Evolutionary conservation across 2,113 vertebrate genomes (phyloP).

Genomic region (Notechis scutatus): DNA sequence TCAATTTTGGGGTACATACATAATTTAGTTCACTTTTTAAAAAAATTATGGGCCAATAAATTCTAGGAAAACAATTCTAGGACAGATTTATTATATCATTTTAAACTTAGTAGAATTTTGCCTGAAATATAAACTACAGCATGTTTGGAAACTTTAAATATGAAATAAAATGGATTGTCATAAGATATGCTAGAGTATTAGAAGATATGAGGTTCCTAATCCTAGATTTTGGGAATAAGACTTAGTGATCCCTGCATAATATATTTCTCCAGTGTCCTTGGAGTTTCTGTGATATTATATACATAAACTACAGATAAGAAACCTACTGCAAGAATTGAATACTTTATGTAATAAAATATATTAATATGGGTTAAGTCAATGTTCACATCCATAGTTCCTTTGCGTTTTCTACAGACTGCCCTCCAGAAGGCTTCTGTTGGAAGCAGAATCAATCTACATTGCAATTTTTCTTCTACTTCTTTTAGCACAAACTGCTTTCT

Average conservation of each 20-base stretch:
- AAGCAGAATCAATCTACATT: neutral
- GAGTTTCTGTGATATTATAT: neutral
- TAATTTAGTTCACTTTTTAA: neutral
- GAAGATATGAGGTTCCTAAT: neutral
- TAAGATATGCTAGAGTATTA: neutral
- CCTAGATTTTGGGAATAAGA: neutral
- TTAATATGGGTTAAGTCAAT: neutral
- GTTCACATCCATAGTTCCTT: neutral
- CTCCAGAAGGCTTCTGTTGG: neutral
- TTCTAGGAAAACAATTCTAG: neutral
- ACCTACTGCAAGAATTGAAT: neutral
- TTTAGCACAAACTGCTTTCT: neutral
- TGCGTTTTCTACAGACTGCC: neutral
- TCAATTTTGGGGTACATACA: neutral
- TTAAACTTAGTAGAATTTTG: neutral
- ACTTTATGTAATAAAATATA: neutral
- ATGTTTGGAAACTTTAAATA: neutral
- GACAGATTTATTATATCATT: neutral
- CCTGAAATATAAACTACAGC: neutral
- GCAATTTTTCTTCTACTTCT: neutral
- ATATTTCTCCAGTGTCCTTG: neutral
- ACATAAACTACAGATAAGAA: neutral
- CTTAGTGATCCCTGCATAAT: neutral
- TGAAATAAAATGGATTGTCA: neutral
- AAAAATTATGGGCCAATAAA: neutral